phyloP scores from a whole-genome alignment of 1,140 invertebrate genomes.

The Hyposmocoma kahamanoa region DNA sequence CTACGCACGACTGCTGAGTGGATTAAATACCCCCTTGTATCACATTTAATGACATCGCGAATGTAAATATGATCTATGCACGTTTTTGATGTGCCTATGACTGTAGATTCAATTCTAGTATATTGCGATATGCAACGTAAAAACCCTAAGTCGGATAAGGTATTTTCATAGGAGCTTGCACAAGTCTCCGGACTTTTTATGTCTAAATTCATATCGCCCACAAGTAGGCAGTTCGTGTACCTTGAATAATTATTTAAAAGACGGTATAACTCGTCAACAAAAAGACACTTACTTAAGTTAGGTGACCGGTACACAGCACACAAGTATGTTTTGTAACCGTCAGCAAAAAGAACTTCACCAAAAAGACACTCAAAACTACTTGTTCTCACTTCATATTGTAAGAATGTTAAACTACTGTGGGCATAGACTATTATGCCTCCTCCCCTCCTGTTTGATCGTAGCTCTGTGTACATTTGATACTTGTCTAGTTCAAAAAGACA shows the following conservation, averaged over 20 bases:
- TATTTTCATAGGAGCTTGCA: background rate
- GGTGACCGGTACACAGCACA: constrained; percentile 6
- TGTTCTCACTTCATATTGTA: background rate
- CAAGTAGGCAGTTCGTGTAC: background rate
- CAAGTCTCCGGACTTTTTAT: background rate
- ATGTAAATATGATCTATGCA: constrained; percentile 8
- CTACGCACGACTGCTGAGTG: background rate
- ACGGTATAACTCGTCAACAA: background rate
- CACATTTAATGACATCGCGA: background rate
- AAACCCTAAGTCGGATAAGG: background rate
- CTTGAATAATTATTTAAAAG: background rate
- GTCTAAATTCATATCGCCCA: constrained; percentile 6
- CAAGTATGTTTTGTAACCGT: background rate
- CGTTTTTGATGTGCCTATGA: background rate
- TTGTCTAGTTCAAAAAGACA: background rate
- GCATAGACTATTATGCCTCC: constrained; percentile 1
- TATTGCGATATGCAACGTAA: background rate
- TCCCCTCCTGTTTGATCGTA: background rate
- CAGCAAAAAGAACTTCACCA: background rate
- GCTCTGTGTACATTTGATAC: background rate
- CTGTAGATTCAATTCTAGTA: constrained; percentile 1
- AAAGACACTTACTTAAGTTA: background rate
- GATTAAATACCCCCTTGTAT: too few species aligned
- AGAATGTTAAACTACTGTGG: background rate
- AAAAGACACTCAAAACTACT: background rate